Conservation (phyloP, 2,113 vertebrate genomes). For the Oophaga pumilio region DNA sequence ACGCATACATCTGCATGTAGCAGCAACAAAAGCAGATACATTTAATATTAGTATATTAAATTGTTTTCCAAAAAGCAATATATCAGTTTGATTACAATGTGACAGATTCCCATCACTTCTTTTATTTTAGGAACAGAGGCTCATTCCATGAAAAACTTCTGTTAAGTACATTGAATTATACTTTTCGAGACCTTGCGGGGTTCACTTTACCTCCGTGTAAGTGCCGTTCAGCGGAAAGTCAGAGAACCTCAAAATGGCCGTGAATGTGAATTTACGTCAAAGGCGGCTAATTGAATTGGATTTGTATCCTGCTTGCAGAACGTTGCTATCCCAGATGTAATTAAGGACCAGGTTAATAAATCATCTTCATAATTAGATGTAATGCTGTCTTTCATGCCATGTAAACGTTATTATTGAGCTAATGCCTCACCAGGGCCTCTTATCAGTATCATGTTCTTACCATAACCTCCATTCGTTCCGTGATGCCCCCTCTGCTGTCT, state of each 20-base stretch:
- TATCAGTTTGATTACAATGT: too few species aligned
- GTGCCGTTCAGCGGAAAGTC: background rate
- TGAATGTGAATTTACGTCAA: background rate
- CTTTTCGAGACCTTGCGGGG: too few species aligned
- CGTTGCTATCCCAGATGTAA: conserved; percentile 1
- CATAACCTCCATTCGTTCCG: background rate
- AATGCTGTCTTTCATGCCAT: conserved; percentile 31
- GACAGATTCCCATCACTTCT: too few species aligned
- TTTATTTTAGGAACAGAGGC: too few species aligned
- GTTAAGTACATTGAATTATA: too few species aligned
- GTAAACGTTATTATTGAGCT: conserved; percentile 42
- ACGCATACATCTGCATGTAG: too few species aligned
- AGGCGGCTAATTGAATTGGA: conserved; percentile 24
- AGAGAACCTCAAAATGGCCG: background rate
- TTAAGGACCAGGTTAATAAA: conserved; percentile 25
- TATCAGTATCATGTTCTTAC: background rate
- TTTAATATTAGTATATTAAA: too few species aligned
- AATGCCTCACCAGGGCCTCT: conserved; percentile 22
- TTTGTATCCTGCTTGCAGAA: background rate
- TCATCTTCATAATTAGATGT: conserved; percentile 39
- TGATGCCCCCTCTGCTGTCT: background rate
- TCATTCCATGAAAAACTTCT: too few species aligned
- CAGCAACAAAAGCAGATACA: too few species aligned
- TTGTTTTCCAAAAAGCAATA: too few species aligned
- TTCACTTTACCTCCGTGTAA: too few species aligned